phyloP scores from a whole-genome alignment of 2,797 vertebrate species.

The Glossophaga mutica region DNA sequence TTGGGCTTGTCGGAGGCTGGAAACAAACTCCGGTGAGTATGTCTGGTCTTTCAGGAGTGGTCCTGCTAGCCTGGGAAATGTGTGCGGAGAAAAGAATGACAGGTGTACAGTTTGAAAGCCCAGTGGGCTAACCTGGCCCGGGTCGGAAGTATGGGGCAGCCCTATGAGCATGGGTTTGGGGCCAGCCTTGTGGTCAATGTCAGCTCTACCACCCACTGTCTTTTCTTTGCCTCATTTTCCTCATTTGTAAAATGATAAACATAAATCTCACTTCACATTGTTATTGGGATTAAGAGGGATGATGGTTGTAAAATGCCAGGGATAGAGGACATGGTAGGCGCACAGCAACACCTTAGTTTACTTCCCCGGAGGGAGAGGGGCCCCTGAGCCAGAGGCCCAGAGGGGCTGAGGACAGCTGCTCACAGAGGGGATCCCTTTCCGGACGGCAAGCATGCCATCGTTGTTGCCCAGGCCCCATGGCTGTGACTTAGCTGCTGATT shows the following conservation, averaged over 20 bases:
- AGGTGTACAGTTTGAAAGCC: background rate
- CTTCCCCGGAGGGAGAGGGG: background rate
- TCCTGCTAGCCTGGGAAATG: background rate
- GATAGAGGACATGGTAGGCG: background rate
- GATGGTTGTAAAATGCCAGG: background rate
- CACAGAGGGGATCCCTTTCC: background rate
- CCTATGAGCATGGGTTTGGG: background rate
- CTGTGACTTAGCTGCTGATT: background rate
- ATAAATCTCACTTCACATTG: background rate
- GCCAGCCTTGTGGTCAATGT: background rate
- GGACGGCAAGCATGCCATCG: background rate
- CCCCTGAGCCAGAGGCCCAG: background rate
- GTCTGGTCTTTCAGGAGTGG: background rate
- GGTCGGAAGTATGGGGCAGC: background rate
- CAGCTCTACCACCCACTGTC: background rate
- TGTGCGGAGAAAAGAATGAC: background rate
- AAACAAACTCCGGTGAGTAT: background rate
- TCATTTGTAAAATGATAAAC: background rate
- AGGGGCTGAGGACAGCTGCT: background rate
- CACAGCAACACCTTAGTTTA: fast-evolving
- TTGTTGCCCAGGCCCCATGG: background rate
- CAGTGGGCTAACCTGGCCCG: background rate
- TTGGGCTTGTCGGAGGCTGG: constrained; percentile 58
- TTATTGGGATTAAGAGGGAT: background rate
- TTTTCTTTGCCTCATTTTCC: background rate